Conservation (phyloP, 2,888 invertebrate species). For the Colostygia pectinataria region DNA sequence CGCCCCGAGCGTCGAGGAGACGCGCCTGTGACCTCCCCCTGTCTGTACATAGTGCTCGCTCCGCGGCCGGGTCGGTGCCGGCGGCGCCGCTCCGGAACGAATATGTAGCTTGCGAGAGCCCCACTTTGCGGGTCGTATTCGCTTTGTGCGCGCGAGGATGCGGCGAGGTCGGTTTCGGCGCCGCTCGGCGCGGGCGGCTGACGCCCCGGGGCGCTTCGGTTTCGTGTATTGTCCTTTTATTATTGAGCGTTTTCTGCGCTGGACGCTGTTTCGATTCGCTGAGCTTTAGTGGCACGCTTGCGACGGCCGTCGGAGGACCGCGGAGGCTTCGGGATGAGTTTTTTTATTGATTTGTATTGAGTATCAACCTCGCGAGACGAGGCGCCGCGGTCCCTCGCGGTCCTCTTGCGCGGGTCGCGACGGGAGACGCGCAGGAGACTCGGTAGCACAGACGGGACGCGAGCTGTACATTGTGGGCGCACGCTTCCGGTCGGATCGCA, state of each 20-base stretch:
- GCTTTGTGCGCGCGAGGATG: conserved; percentile 21
- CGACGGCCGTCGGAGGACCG: conserved; percentile 29
- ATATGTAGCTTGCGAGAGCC: conserved; percentile 17
- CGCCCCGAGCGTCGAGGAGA: conserved; percentile 30
- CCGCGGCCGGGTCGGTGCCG: conserved; percentile 18
- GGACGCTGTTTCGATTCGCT: conserved; percentile 56
- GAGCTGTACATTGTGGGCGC: not conserved
- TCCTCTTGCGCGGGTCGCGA: conserved; percentile 1
- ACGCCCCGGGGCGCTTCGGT: conserved; percentile 30
- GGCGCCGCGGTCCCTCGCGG: conserved; percentile 10
- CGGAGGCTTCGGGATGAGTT: conserved; percentile 3
- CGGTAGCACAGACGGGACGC: conserved; percentile 17
- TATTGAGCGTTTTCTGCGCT: conserved; percentile 39
- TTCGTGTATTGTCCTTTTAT: conserved; percentile 36
- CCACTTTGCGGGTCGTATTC: conserved; percentile 19
- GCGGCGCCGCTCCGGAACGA: conserved; percentile 15
- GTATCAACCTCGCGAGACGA: not conserved
- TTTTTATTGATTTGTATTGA: conserved; percentile 9
- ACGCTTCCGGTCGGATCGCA: conserved; percentile 3
- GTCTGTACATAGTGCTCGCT: too few species aligned
- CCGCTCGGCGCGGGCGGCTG: conserved; percentile 20
- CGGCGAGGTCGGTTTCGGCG: conserved; percentile 20
- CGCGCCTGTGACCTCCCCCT: conserved; percentile 24
- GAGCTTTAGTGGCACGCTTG: conserved; percentile 53
- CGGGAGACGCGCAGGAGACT: conserved; percentile 9